Conservation (phyloP, 2,113 vertebrate species). For the Tachuris rubrigastra region DNA sequence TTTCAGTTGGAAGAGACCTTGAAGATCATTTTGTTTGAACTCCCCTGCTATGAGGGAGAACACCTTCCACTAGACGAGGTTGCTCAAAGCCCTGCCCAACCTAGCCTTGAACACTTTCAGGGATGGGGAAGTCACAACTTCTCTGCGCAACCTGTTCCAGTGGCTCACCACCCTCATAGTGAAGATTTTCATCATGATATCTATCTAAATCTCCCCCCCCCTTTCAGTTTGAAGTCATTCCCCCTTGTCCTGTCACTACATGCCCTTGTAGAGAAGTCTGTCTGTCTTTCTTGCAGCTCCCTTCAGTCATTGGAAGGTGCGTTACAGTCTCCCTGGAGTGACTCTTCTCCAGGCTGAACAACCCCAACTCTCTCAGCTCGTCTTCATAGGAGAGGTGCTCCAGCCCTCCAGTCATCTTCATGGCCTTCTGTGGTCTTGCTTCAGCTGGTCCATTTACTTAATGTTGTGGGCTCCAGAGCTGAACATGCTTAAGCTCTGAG, state of each 20-base stretch:
- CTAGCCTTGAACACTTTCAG: not conserved
- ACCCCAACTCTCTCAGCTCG: not conserved
- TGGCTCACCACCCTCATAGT: not conserved
- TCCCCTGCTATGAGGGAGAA: no score
- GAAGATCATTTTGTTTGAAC: not conserved
- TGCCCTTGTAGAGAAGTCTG: not conserved
- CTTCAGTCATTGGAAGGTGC: not conserved
- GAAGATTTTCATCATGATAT: not conserved
- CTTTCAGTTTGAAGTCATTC: not conserved
- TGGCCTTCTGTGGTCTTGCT: not conserved
- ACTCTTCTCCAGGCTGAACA: not conserved
- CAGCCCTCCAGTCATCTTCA: not conserved
- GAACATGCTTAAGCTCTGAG: not conserved
- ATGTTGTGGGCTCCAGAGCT: not conserved
- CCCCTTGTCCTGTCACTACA: not conserved
- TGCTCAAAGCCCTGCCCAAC: not conserved
- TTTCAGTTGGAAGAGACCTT: not conserved
- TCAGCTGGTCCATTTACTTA: not conserved
- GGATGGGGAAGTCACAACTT: not conserved
- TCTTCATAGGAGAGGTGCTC: not conserved
- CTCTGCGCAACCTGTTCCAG: not conserved
- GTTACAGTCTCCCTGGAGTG: not conserved
- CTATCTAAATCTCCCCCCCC: not conserved
- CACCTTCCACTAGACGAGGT: not conserved
- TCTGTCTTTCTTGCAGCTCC: not conserved